Evolutionary conservation across 2,888 invertebrate genomes (phyloP).

Genomic region (Tipula lateralis): DNA sequence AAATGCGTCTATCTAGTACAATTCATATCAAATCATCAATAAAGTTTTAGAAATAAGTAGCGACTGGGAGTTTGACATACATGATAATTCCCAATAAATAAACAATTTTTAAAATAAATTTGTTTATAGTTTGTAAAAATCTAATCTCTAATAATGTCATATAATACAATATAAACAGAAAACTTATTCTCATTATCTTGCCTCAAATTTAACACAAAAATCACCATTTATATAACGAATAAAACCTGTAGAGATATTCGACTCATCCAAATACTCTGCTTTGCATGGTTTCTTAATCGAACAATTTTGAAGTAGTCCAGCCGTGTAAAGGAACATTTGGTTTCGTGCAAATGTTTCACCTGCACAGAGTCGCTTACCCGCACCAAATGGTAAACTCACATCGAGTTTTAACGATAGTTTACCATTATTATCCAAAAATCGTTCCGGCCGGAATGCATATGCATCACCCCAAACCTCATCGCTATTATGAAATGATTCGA

Average conservation of each 20-base stretch:
- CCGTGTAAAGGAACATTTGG: conserved; percentile 57
- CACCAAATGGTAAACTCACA: conserved; percentile 60
- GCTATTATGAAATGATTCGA: conserved; percentile 55
- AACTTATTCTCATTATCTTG: not conserved
- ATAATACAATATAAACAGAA: no score
- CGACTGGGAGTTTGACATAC: no score
- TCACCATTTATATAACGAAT: not conserved
- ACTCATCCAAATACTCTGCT: conserved; percentile 37
- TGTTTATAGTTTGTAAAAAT: not conserved
- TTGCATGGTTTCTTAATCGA: conserved; percentile 52
- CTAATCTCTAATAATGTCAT: not conserved
- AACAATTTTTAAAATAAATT: no score
- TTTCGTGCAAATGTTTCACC: conserved; percentile 68
- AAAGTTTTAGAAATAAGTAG: no score
- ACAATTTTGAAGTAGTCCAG: conserved; percentile 61
- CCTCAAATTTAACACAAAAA: not conserved
- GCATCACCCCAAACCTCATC: conserved; percentile 61
- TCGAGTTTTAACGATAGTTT: conserved; percentile 55
- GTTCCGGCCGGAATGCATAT: conserved; percentile 60
- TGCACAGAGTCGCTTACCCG: conserved; percentile 60
- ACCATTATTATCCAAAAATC: conserved; percentile 57
- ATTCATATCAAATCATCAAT: no score
- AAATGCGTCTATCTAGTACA: no score
- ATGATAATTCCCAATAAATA: no score
- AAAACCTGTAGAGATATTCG: not conserved